Evolutionary conservation across 2,888 invertebrate genomes (phyloP).

Genomic region (Andrena dorsata): DNA sequence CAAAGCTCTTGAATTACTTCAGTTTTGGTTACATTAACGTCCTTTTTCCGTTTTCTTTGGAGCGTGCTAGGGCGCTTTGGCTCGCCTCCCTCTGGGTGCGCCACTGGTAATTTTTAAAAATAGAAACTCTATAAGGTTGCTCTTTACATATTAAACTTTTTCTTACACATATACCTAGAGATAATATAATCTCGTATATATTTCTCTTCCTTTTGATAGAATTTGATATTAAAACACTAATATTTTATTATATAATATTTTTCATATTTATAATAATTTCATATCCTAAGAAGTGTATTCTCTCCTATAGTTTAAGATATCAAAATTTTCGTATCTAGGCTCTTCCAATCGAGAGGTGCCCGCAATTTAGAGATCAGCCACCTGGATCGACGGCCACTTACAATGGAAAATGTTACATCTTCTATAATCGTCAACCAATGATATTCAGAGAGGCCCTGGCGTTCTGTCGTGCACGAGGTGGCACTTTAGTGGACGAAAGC

Average conservation of each 20-base stretch:
- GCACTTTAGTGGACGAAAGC: conserved; percentile 95
- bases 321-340: conserved; percentile 86
- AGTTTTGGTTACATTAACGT: too few species aligned
- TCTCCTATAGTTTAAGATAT: not conserved
- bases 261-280: not conserved
- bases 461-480: conserved; percentile 93
- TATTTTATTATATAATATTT: not conserved
- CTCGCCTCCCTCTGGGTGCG: too few species aligned
- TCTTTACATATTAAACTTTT: too few species aligned
- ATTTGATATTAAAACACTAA: not conserved
- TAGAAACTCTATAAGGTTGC: too few species aligned
- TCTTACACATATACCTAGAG: too few species aligned
- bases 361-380: conserved; percentile 96
- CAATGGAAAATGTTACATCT: conserved; percentile 97
- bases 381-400: conserved; percentile 97
- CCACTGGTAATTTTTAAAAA: too few species aligned
- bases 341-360: conserved; percentile 95
- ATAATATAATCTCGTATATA: too few species aligned
- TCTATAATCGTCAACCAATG: conserved; percentile 94
- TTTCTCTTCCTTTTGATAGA: too few species aligned
- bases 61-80: too few species aligned
- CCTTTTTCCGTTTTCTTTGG: too few species aligned
- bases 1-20: too few species aligned
- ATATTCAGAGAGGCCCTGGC: conserved; percentile 92
- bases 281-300: not conserved